Conservation (phyloP, 2,113 vertebrate genomes). For the Ivindomyrus marchei region DNA sequence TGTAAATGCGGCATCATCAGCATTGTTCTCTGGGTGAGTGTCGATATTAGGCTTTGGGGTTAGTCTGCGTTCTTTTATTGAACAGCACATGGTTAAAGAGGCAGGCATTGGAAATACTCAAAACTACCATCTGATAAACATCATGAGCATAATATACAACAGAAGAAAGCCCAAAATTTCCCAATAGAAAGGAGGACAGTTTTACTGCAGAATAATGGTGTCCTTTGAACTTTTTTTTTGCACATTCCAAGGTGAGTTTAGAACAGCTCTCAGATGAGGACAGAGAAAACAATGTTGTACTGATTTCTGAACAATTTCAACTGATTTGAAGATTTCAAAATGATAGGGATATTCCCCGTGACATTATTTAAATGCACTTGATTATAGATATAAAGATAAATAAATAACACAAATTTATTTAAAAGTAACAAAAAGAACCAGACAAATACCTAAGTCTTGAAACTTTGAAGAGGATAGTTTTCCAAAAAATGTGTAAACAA, state of each 20-base stretch:
- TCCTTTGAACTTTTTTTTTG: not conserved
- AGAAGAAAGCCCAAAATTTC: not conserved
- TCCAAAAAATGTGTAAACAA: not conserved
- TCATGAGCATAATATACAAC: not conserved
- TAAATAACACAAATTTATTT: not conserved
- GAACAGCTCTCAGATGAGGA: not conserved
- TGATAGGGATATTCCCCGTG: not conserved
- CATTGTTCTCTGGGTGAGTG: not conserved
- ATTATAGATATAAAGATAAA: not conserved
- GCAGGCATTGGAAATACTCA: not conserved
- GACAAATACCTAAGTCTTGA: not conserved
- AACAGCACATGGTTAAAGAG: constrained; percentile 57
- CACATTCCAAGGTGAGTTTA: no score
- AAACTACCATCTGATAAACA: not conserved
- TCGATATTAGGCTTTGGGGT: not conserved
- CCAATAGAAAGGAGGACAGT: not conserved
- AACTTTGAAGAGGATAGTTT: not conserved
- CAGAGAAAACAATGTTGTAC: not conserved
- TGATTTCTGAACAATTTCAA: not conserved
- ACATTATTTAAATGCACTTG: not conserved
- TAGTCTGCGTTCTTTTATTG: not conserved
- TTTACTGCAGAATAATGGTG: not conserved
- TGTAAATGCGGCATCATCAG: not conserved
- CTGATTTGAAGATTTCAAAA: not conserved
- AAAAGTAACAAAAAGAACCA: not conserved